Evolutionary conservation across 2,113 vertebrate genomes (phyloP), one percentile per base, ranked within the genome.

Genomic region (Tenrec ecaudatus): DNA sequence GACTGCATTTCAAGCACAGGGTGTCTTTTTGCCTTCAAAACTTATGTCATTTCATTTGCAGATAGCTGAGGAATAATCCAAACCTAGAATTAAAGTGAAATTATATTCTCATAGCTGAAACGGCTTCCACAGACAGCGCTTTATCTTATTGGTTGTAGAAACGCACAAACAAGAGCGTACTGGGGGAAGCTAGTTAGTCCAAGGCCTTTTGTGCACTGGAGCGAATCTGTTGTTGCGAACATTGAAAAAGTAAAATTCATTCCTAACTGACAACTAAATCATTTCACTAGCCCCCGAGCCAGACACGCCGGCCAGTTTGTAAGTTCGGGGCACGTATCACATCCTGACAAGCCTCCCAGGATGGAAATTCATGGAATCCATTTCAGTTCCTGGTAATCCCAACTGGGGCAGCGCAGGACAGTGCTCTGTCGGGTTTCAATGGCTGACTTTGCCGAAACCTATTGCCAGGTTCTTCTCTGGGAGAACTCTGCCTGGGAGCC

Each of bases 21-120:
- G 1, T 66, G 62, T 66, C 23, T 10, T 86, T 69, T 11, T 79
- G 31, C 47, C 83, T 90, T 88, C 17, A 6, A 86, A 77, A 40
- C n/a, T 77, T 84, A 83, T 82, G 40, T 23, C 69, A 53, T 88
- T 88, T 94, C 36, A 69, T 66, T 76, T 83, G 4, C 76, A 91
- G 69, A 9, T 47, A n/a, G 86, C 69, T 53, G 40, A 94, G 87
- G 66, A 88, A 22, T 36, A 83, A n/a, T 82, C 16, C 20, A 89
- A 40, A 71, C 40, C 31, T 80, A 43, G 12, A 88, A 57, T 80
- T 84, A 86, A 94, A 92, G 66, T 85, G n/a, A 77, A 69, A 69
- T 80, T 82, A 77, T 33, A 79, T 80, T 92, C 31, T 88, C 17
- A 69, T 73, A 73, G 58, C 66, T 78, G 79, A n/a, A 40, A 23